These are phyloP conservation scores for Nymphalis io DNA, from an alignment of 1,140 invertebrate genomes.

Conservation along the genomic window DNA sequence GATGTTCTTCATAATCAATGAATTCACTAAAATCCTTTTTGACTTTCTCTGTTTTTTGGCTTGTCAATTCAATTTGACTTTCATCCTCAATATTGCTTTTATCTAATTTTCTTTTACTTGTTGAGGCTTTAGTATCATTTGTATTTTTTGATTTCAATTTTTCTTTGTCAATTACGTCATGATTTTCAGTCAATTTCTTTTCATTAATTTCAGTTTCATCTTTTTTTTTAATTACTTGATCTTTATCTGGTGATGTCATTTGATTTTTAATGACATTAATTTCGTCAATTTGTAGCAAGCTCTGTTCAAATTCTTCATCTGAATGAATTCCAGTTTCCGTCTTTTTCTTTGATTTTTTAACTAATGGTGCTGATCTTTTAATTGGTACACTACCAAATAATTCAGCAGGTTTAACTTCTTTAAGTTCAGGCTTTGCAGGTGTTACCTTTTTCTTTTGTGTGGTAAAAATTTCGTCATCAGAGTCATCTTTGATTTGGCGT, in stretches of 20 bases:
- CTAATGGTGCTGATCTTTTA: slow-evolving; percentile 69
- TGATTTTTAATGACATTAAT: slow-evolving; percentile 46
- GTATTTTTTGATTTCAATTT: not conserved
- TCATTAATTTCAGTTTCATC: slow-evolving; percentile 23
- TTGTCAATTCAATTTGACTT: slow-evolving; percentile 35
- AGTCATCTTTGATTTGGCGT: slow-evolving; percentile 60
- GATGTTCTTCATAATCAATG: slow-evolving; percentile 49
- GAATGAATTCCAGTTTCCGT: slow-evolving; percentile 82
- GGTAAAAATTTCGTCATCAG: slow-evolving; percentile 67
- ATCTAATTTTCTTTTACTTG: slow-evolving; percentile 18
- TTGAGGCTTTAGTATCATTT: not conserved
- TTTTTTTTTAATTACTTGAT: slow-evolving; percentile 23
- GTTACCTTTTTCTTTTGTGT: slow-evolving; percentile 60
- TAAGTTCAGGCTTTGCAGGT: slow-evolving; percentile 50
- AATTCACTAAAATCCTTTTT: slow-evolving; percentile 65
- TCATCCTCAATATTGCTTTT: slow-evolving; percentile 18
- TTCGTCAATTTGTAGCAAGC: slow-evolving; percentile 83
- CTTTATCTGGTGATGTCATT: slow-evolving; percentile 21
- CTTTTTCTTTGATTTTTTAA: slow-evolving; percentile 67
- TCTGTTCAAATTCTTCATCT: slow-evolving; percentile 86
- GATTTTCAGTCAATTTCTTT: slow-evolving; percentile 17
- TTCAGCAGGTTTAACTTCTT: slow-evolving; percentile 65
- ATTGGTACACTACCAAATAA: slow-evolving; percentile 68
- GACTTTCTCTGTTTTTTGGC: slow-evolving; percentile 38
- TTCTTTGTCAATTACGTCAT: slow-evolving; percentile 9